Base-by-base conservation (phyloP, 2,113 vertebrate genomes). In the Ranitomeya variabilis region DNA sequence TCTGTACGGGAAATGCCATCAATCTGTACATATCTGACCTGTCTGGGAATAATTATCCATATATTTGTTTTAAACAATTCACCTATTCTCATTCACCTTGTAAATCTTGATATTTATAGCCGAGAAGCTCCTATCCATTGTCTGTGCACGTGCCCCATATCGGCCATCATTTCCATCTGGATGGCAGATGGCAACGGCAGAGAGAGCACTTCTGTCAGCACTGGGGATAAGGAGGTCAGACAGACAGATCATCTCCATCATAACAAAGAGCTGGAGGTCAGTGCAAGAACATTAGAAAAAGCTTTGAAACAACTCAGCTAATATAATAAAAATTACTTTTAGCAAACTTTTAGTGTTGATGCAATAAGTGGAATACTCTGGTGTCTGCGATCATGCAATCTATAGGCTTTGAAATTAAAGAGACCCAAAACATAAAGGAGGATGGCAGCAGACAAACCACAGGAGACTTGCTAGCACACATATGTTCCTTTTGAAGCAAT, bases 171-270 rank as follows among this genome's bases (percentile, higher is more conserved):
- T 81, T 81, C 80, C 80, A 81, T 81, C 80, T 81, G 80, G 80
- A 62, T 81, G 80, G 80, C 80, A 81, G 80, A 81, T 81, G 80
- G 80, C 31, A 18, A 45, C 37, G 80, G 80, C 79, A 80, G 55
- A n/a, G 79, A 59, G 55, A 80, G 26, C 55, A 60, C 59, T 37
- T 81, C 31, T 37, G 51, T 60, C 80, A 37, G 26, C 57, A 81
- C 57, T 13, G 6, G 57, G 80, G 21, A 62, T 45, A 64, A 62
- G 55, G n/a, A 80, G 80, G 80, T 81, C 80, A 80, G 31, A 11
- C 71, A 74, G 23, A 80, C 14, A 80, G 76, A 7, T 14, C n/a
- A 81, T 76, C 23, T 59, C 79, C 79, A 59, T 80, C 79, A 80
- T 37, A 62, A 62, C 55, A 81, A 81, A 81, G 57, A 62, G 57